phyloP scores from a whole-genome alignment of 2,888 invertebrate species.

The Orgyia antiqua region DNA sequence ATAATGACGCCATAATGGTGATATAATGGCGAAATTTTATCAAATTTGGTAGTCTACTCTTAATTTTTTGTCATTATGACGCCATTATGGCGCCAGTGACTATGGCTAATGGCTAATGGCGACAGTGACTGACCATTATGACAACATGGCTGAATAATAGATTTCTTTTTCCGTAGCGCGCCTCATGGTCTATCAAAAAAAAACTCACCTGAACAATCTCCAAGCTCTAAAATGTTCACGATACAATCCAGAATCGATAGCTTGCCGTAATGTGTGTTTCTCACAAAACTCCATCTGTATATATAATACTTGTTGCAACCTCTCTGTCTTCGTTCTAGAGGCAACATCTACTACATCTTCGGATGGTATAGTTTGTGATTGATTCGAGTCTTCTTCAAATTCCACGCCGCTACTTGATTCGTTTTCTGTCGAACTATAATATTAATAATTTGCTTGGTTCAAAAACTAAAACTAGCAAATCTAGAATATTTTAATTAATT shows the following conservation, averaged over 20 bases:
- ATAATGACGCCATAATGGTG: no score
- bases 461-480: no score
- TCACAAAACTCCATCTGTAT: slow-evolving; percentile 99
- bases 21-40: no score
- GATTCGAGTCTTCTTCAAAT: slow-evolving; percentile 73
- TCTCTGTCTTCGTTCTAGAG: slow-evolving; percentile 26
- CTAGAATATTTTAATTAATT: no score
- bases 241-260: slow-evolving; percentile 90
- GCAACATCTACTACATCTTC: slow-evolving; percentile 42
- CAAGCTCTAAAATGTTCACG: slow-evolving; percentile 89
- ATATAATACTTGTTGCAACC: slow-evolving; percentile 84
- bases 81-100: no score
- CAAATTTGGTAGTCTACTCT: no score
- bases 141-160: no score
- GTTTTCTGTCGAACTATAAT: slow-evolving; percentile 53
- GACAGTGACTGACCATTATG: no score
- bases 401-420: slow-evolving; percentile 81
- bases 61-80: no score
- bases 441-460: background rate
- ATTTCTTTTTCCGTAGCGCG: no score
- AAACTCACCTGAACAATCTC: slow-evolving; percentile 89
- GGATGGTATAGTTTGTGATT: slow-evolving; percentile 51
- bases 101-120: no score
- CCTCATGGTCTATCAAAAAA: no score
- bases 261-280: slow-evolving; percentile 90